Conservation (phyloP, 2,113 vertebrate genomes). For the Prinia subflava region DNA sequence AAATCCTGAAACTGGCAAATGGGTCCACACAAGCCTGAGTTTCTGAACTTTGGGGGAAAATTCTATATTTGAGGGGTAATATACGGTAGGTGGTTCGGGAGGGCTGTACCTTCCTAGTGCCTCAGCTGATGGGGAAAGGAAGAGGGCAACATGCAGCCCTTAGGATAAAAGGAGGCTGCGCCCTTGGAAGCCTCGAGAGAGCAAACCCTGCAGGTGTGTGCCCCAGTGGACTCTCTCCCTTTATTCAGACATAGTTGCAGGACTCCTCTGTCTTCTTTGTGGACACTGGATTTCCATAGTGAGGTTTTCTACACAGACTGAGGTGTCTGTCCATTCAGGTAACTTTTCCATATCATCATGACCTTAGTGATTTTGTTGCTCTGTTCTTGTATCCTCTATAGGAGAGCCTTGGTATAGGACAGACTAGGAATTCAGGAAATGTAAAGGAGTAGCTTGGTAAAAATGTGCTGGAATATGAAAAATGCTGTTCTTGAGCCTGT, state of each 20-base stretch:
- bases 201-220: rapidly evolving
- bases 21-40: neutral
- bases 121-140: neutral
- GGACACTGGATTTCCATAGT: neutral
- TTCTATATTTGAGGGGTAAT: neutral
- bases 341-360: neutral
- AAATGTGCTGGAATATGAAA: neutral
- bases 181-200: neutral
- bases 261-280: neutral
- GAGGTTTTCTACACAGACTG: neutral
- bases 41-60: neutral
- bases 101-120: neutral
- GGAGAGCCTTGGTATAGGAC: neutral
- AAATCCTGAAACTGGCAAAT: neutral
- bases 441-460: neutral
- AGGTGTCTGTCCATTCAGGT: neutral
- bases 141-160: neutral
- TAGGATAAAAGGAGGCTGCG: neutral
- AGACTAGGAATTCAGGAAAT: neutral
- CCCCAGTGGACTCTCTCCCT: neutral
- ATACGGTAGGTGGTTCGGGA: rapidly evolving
- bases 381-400: neutral
- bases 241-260: neutral
- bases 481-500: neutral
- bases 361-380: neutral